Base-by-base conservation (phyloP, 2,797 vertebrate species). In the Characodon lateralis region DNA sequence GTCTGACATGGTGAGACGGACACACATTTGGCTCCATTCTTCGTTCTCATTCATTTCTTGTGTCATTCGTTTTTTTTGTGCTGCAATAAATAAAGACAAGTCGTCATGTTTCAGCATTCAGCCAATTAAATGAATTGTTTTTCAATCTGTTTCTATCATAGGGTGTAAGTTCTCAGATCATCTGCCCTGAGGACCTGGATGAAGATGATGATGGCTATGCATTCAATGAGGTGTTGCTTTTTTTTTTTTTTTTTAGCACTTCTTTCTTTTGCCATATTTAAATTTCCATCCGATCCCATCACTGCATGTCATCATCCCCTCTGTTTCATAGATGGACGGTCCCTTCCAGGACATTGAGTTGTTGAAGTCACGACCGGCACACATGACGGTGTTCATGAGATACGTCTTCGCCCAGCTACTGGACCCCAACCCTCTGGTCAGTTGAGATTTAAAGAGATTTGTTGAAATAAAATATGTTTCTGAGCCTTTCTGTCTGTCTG, bases 361-460 rank as follows among this genome's bases (percentile, higher is more conserved):
- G 88, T 88, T 99, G 66, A 98, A 97, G 85, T 92, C 94, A 0
- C 96, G 96, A 0, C 97, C 97, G 0, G 97, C 97, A 0, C 97
- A 99, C 87, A 96, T 99, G 87, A 95, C 95, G 0, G 97, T 99
- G 26, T 98, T 99, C 87, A 93, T 99, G 79, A 96, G 97, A 89
- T 99, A 98, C 31, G 94, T 98, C 89, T 97, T 99, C 93, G 96
- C 96, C 10, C 97, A 98, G 82, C 97, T 97, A 0, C 96, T 97
- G 0, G 97, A 98, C 78, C 97, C 98, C 41, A 97, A 97, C 82
- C 97, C 97, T 2, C 88, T 98, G 96, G 98, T 99, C 75, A 89
- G 95, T 91, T 50, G 0, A 1, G 0, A 66, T 59, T 77, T 63
- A 39, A 63, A 18, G 31, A 35, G 7, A 35, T 39, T 66, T 66